Base-by-base conservation (phyloP, 2,888 invertebrate species). In the Crossocerus cetratus region DNA sequence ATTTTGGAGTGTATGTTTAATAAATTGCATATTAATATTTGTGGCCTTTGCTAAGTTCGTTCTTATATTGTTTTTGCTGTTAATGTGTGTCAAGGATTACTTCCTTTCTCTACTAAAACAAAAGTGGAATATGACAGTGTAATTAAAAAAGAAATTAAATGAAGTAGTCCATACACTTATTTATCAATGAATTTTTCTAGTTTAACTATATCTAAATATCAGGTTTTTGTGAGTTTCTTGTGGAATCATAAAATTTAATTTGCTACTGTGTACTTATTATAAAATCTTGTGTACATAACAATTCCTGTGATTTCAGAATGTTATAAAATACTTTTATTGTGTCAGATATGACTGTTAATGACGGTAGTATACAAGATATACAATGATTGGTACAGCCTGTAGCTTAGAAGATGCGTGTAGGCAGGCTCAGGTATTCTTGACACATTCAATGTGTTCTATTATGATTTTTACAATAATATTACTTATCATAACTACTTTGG, bases 351-450 rank as follows among this genome's bases (percentile, higher is more conserved):
- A 87, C 83, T 86, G 84, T 87, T 81, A 83, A 76, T 77, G 80
- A 75, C 83, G 71, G 72, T 76, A 80, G 80, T 74, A 81, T 80
- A 80, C 79, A 82, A 77, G 72, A 80, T 76, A 74, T 85, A 89
- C 86, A 88, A 90, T 90, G 90, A 89, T 89, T 82, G 89, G 88
- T 82, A 83, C 88, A 83, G 82, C 86, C 75, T 86, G 84, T 80
- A 86, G 82, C 73, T 86, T 90, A 76, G 90, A 90, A 82, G 89
- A 90, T 82, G 90, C 90, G 84, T 90, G 86, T 83, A 84, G 83
- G 76, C 88, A 88, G 83, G 90, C 89, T 82, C 89, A 90, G 89
- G 90, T 90, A 78, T 11, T 65, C 65, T 32, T 65, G 2, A 18
- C 55, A 32, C 59, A 61, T 63, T 11, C 18, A 65, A 16, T 49